Evolutionary conservation across 2,888 invertebrate genomes (phyloP).

Genomic region (Drosophila longiperda): DNA sequence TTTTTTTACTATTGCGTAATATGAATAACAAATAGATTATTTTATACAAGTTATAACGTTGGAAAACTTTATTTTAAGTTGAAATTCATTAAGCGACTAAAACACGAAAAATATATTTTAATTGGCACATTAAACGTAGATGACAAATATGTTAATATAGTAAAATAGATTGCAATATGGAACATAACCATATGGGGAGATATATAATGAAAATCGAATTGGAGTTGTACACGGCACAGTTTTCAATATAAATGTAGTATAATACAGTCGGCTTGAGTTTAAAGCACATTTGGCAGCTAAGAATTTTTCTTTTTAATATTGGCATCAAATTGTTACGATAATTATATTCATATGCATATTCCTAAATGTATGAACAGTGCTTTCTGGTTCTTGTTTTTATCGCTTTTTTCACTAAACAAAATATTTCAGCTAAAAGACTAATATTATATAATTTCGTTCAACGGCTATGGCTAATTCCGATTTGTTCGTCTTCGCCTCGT

Average conservation of each 20-base stretch:
- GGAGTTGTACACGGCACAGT: constrained; percentile 56
- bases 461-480: constrained; percentile 64
- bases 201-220: constrained; percentile 60
- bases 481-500: constrained; percentile 57
- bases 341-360: constrained; percentile 19
- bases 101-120: constrained; percentile 62
- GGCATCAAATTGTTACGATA: constrained; percentile 45
- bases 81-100: constrained; percentile 72
- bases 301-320: constrained; percentile 43
- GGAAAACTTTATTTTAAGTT: constrained; percentile 72
- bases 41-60: constrained; percentile 76
- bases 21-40: constrained; percentile 63
- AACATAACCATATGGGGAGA: constrained; percentile 26
- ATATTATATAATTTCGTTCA: constrained; percentile 79
- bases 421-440: constrained; percentile 78
- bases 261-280: constrained; percentile 74
- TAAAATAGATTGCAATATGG: constrained; percentile 50
- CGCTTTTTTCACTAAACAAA: constrained; percentile 65
- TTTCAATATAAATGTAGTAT: constrained; percentile 62
- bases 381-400: constrained; percentile 30
- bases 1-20: constrained; percentile 72
- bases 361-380: constrained; percentile 42
- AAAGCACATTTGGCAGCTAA: constrained; percentile 74
- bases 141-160: constrained; percentile 73
- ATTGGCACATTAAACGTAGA: constrained; percentile 79